Base-by-base conservation (phyloP, 92 coral and sea anemone species). In the Paramuricea clavata region DNA sequence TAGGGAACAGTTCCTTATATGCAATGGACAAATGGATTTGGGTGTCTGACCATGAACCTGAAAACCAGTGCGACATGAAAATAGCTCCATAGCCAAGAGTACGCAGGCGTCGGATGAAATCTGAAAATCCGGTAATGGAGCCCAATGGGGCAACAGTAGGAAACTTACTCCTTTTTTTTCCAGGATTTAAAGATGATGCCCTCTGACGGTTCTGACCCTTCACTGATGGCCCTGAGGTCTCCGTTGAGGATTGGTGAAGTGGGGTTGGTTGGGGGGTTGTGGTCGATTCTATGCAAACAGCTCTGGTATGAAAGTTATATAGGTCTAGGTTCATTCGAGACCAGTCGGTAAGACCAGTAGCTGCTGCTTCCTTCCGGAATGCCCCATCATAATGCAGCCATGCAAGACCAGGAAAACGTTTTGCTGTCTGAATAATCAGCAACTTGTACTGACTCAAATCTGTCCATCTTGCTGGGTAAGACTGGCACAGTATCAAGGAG, bases 1-100 rank as follows among this genome's bases (percentile, higher is more conserved):
- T 70, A 16, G 81, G 87, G 21, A 83, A 70, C 57, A 83, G 57
- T 25, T 83, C 69, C 36, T 83, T 83, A 61, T 83, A 83, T 42
- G 74, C 49, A 64, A 71, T 69, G 32, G 39, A 31, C 70, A 85
- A 23, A 50, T 81, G 49, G 22, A 43, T 15, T 71, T 82, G 59
- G 21, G 67, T 39, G 12, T 43, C 15, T 22, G 57, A 33, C 64
- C 83, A 85, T 10, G 74, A 27, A 73, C 74, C 90, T 0, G 23
- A 31, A 49, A 85, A 74, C 83, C 88, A 75, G 17, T 74, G 36
- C 10, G 42, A 28, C 26, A 22, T 16, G 52, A 35, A 74, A 61
- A 54, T 49, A 44, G 74, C 81, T 12, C 75, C 88, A 42, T 52
- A 85, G 2, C 83, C 83, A 2, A 22, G 36, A 17, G 83, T 35